phyloP scores from a whole-genome alignment of 1,140 invertebrate species.

The Riptortus pedestris region DNA sequence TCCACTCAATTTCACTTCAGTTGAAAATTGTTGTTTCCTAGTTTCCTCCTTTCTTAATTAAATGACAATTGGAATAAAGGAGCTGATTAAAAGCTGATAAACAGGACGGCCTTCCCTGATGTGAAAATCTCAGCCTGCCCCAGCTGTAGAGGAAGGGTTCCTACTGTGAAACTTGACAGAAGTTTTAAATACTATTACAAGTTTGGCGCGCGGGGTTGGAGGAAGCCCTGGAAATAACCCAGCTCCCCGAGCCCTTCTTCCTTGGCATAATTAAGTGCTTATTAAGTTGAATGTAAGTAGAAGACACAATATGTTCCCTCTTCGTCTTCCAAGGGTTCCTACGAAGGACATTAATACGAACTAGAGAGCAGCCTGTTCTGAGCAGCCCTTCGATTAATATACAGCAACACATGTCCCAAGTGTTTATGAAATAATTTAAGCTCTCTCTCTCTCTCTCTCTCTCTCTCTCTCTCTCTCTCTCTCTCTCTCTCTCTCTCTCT shows the following conservation, averaged over 20 bases:
- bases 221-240: not conserved
- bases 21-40: not conserved
- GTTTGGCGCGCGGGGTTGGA: not conserved
- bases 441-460: not conserved
- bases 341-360: not conserved
- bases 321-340: not conserved
- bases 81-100: not conserved
- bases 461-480: not conserved
- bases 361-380: not conserved
- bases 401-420: not conserved
- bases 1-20: not conserved
- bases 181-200: constrained; percentile 20
- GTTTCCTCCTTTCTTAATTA: not conserved
- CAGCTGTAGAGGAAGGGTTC: not conserved
- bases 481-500: not conserved
- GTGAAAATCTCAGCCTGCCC: not conserved
- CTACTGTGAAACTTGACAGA: constrained; percentile 8
- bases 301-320: not conserved
- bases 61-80: not conserved
- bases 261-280: not conserved
- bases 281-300: not conserved
- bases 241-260: not conserved
- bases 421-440: constrained; percentile 13
- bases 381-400: not conserved
- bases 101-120: not conserved